Conservation (phyloP, 2,113 vertebrate species). For the Hippopotamus amphibius region DNA sequence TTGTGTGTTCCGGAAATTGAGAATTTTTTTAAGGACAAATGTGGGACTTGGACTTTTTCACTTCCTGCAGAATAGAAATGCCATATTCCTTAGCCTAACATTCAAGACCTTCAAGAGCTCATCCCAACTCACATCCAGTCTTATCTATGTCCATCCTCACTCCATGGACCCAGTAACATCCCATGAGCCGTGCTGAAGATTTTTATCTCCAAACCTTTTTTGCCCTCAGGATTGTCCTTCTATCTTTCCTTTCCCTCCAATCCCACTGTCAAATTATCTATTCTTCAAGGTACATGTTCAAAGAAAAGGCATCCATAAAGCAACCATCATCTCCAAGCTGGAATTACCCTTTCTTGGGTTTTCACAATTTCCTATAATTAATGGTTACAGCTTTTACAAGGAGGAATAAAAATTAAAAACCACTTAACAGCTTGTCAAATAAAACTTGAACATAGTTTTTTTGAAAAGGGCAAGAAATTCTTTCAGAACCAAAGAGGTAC, state of each 20-base stretch:
- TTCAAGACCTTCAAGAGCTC: background rate
- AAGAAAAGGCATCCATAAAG: background rate
- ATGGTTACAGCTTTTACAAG: background rate
- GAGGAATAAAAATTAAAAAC: conserved; percentile 33
- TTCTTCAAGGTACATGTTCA: background rate
- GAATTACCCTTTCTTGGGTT: conserved; percentile 17
- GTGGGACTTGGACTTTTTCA: conserved; percentile 53
- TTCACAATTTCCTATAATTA: conserved; percentile 33
- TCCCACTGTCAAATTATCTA: background rate
- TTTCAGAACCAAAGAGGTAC: conserved; percentile 5
- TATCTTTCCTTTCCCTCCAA: background rate
- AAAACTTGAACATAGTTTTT: conserved; percentile 32
- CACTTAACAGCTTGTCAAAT: background rate
- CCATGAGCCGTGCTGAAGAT: background rate
- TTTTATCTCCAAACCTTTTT: background rate
- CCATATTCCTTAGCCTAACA: background rate
- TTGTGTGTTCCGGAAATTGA: background rate
- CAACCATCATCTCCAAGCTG: background rate
- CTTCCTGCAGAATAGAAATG: conserved; percentile 57
- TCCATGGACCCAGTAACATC: background rate
- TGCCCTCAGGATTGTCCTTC: background rate
- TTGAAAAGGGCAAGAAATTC: conserved; percentile 13
- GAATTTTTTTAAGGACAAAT: conserved; percentile 52
- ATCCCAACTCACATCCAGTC: background rate
- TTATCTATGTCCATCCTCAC: background rate